Conservation (phyloP, 1,140 invertebrate genomes). For the Eciton burchellii region DNA sequence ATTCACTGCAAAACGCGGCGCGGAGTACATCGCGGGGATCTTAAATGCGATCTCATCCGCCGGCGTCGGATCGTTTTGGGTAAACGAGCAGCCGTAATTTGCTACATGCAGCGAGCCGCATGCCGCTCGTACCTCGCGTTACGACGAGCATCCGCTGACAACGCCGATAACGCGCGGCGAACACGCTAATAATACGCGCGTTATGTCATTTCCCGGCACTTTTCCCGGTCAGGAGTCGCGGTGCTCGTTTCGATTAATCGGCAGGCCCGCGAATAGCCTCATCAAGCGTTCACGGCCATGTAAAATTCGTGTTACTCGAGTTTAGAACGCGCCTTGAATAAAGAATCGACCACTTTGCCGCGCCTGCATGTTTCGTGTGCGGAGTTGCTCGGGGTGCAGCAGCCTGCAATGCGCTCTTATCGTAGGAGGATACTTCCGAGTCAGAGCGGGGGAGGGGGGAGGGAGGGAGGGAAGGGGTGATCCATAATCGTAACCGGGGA, state of each 20-base stretch:
- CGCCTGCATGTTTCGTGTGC: constrained; percentile 41
- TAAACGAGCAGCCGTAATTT: neutral
- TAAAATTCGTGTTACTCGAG: constrained; percentile 33
- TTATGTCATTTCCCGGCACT: too few relatives aligned
- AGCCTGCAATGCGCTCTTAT: constrained; percentile 5
- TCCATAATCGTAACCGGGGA: neutral
- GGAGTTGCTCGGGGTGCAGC: constrained; percentile 18
- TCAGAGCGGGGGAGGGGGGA: too few relatives aligned
- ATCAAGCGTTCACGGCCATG: constrained; percentile 6
- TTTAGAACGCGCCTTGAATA: constrained; percentile 43
- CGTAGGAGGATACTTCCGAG: constrained; percentile 25
- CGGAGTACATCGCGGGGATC: neutral
- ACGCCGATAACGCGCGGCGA: too few relatives aligned
- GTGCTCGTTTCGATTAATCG: too few relatives aligned
- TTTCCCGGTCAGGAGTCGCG: too few relatives aligned
- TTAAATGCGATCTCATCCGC: constrained; percentile 19
- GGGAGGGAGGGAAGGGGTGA: too few relatives aligned
- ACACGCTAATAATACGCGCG: too few relatives aligned
- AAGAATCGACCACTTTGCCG: constrained; percentile 43
- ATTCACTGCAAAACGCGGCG: constrained; percentile 19
- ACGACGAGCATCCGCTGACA: too few relatives aligned
- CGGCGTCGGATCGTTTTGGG: too few relatives aligned
- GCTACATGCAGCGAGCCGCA: neutral
- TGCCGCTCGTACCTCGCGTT: too few relatives aligned
- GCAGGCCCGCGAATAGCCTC: neutral